phyloP scores from a whole-genome alignment of 2,888 invertebrate species.

The Drosophila birchii region DNA sequence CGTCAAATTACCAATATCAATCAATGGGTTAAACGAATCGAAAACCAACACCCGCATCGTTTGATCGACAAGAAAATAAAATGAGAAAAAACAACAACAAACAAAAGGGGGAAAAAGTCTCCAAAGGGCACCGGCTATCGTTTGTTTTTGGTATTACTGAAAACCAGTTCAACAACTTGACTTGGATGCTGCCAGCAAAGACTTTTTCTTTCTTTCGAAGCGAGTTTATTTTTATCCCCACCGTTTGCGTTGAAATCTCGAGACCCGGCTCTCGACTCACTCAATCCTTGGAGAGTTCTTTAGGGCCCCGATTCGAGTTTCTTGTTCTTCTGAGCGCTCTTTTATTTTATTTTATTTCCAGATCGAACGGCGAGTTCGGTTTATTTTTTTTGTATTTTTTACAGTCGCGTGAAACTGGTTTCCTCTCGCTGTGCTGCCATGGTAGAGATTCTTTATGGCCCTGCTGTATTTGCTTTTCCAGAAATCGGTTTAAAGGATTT shows the following conservation, averaged over 20 bases:
- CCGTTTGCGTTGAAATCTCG: conserved; percentile 57
- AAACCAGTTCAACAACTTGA: conserved; percentile 81
- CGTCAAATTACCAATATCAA: conserved; percentile 78
- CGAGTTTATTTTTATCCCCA: conserved; percentile 51
- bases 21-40: conserved; percentile 68
- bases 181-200: conserved; percentile 65
- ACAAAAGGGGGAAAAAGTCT: conserved; percentile 25
- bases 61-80: conserved; percentile 17
- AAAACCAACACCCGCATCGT: conserved; percentile 67
- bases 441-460: conserved; percentile 74
- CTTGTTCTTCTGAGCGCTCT: conserved; percentile 54
- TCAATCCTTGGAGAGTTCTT: conserved; percentile 49
- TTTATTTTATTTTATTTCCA: conserved; percentile 52
- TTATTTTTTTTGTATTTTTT: conserved; percentile 54
- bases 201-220: conserved; percentile 80
- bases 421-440: conserved; percentile 54
- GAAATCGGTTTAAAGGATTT: conserved; percentile 76
- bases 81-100: neutral
- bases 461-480: conserved; percentile 49
- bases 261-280: conserved; percentile 35
- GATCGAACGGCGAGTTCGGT: conserved; percentile 60
- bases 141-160: conserved; percentile 46
- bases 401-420: conserved; percentile 66
- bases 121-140: conserved; percentile 68
- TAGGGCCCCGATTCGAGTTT: conserved; percentile 68